Conservation (phyloP, 2,888 invertebrate genomes). For the Leucoma salicis region DNA sequence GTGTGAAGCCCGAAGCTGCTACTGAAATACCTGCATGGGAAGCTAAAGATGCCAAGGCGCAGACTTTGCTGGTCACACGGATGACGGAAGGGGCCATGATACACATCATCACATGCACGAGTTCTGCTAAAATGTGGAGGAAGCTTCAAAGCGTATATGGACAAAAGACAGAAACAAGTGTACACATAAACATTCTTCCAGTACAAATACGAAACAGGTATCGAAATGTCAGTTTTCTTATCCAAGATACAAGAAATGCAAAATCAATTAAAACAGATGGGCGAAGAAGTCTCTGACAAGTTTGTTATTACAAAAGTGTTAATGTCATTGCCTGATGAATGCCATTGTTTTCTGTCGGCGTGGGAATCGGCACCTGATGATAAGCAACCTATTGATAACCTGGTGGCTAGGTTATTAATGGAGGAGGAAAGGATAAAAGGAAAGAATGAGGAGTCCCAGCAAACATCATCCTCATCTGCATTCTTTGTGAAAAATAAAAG, state of each 20-base stretch:
- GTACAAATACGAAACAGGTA: neutral
- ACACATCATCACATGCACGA: constrained; percentile 4
- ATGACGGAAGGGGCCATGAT: neutral
- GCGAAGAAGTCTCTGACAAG: neutral
- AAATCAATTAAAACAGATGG: too few relatives aligned
- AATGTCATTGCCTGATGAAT: neutral
- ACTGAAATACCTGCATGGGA: neutral
- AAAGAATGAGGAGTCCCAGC: neutral
- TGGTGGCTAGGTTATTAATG: neutral
- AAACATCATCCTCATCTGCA: neutral
- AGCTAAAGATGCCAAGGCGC: neutral
- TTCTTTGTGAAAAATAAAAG: neutral
- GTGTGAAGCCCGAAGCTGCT: too few relatives aligned
- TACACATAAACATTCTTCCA: constrained; percentile 8
- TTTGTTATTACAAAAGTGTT: too few relatives aligned
- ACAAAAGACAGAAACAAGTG: constrained; percentile 31
- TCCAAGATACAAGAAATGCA: too few relatives aligned
- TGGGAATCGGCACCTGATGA: neutral
- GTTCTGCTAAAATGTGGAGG: constrained; percentile 19
- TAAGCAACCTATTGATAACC: neutral
- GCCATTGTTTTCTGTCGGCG: neutral
- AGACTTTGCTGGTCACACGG: neutral
- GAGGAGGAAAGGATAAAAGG: neutral
- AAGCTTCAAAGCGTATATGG: constrained; percentile 27
- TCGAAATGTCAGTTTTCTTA: too few relatives aligned